These are phyloP conservation scores for Atethmia centrago DNA, from an alignment of 2,888 invertebrate genomes.

Conservation along the genomic window DNA sequence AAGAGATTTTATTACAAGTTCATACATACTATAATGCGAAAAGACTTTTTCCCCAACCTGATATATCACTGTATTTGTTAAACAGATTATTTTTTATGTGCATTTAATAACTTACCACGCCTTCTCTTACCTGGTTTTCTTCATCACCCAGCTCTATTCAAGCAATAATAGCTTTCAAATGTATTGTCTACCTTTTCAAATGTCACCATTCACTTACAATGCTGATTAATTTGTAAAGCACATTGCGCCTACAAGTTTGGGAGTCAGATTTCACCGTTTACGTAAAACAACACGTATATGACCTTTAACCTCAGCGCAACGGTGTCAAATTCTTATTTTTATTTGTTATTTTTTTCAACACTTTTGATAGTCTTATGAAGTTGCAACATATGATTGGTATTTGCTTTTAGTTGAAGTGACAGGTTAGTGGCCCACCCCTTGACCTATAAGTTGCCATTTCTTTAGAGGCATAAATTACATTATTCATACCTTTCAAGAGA, in stretches of 20 bases:
- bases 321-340: slow-evolving; percentile 13
- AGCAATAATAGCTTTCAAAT: slow-evolving; percentile 2
- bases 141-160: neutral
- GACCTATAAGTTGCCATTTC: neutral
- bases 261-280: slow-evolving; percentile 44
- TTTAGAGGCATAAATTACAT: neutral
- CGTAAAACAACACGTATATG: neutral
- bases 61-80: no score
- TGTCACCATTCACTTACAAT: neutral
- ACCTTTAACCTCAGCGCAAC: slow-evolving; percentile 9
- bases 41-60: no score
- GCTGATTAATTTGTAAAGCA: slow-evolving; percentile 28
- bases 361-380: slow-evolving; percentile 3
- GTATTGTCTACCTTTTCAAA: slow-evolving; percentile 11
- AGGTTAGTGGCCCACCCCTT: neutral
- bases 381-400: slow-evolving; percentile 16
- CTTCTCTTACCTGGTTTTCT: neutral
- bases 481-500: slow-evolving; percentile 1
- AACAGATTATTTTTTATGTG: no score
- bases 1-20: no score
- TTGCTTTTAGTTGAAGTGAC: neutral
- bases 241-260: slow-evolving; percentile 1
- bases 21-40: no score
- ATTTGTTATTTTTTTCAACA: slow-evolving; percentile 5
- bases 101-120: neutral